A percentile compares a stretch with the other conserved stretches of the same genome.
Evolutionary conservation across 2,113 vertebrate genomes (phyloP).

Genomic region (Smithornis capensis): DNA sequence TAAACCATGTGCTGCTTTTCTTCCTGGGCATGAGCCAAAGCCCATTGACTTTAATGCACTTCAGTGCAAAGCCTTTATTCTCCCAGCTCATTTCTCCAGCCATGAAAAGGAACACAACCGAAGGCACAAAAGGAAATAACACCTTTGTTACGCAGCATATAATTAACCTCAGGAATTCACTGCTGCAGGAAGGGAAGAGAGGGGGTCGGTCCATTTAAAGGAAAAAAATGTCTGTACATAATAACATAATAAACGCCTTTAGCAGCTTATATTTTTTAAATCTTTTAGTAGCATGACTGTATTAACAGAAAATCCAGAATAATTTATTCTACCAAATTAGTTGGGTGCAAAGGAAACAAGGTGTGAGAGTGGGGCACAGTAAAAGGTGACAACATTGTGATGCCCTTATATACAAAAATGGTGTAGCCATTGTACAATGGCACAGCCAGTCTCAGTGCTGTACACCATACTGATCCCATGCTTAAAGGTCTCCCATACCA

Average conservation of each 20-base stretch:
- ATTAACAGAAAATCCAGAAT: neutral
- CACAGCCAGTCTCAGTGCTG: neutral
- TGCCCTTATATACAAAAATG: neutral
- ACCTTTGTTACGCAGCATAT: slow-evolving; percentile 14
- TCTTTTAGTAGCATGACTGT: neutral
- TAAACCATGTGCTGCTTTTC: slow-evolving; percentile 18
- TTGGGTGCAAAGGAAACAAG: neutral
- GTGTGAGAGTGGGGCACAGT: neutral
- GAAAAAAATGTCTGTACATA: neutral
- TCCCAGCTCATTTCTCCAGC: slow-evolving; percentile 25
- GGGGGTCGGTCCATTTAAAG: neutral
- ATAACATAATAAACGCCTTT: slow-evolving; percentile 22
- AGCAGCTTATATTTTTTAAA: neutral
- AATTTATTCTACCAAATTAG: neutral
- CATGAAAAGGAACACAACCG: slow-evolving; percentile 14
- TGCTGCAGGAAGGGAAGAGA: slow-evolving; percentile 33
- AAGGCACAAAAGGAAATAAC: slow-evolving; percentile 43
- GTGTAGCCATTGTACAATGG: too few species aligned
- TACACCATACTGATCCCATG: neutral
- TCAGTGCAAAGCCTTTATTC: slow-evolving; percentile 47
- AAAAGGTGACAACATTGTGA: neutral
- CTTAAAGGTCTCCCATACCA: neutral
- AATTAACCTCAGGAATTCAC: slow-evolving; percentile 57
- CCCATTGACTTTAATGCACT: slow-evolving; percentile 57
- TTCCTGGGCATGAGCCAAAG: slow-evolving; percentile 48